Evolutionary conservation across 2,888 invertebrate genomes (phyloP).

Genomic region (Nowickia ferox): DNA sequence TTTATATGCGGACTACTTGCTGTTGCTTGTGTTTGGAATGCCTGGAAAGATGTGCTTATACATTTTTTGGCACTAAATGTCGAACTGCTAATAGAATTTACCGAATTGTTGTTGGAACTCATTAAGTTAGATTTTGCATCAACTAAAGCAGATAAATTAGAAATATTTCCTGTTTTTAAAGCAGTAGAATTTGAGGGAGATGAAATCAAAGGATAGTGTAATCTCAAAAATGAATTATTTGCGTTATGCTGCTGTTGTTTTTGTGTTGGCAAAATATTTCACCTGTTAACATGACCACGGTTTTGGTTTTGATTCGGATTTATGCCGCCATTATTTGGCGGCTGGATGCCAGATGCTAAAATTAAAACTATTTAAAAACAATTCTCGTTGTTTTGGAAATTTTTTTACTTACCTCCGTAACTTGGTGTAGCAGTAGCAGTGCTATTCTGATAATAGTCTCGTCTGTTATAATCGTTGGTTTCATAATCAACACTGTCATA

Average conservation of each 20-base stretch:
- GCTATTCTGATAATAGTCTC: conserved; percentile 83
- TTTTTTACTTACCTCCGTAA: conserved; percentile 78
- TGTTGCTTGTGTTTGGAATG: conserved; percentile 44
- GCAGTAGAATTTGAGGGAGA: conserved; percentile 66
- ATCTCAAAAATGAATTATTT: conserved; percentile 68
- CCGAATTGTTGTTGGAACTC: conserved; percentile 68
- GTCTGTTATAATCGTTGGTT: conserved; percentile 79
- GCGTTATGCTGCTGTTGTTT: conserved; percentile 68
- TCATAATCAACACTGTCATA: conserved; percentile 82
- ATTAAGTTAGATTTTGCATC: conserved; percentile 47
- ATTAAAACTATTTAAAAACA: conserved; percentile 22
- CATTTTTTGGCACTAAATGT: conserved; percentile 47
- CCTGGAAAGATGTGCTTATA: conserved; percentile 33
- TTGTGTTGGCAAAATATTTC: conserved; percentile 79
- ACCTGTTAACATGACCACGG: conserved; percentile 83
- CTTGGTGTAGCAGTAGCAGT: conserved; percentile 75
- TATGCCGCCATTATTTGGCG: conserved; percentile 77
- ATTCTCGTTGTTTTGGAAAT: not conserved
- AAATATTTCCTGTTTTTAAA: conserved; percentile 60
- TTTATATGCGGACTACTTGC: conserved; percentile 35
- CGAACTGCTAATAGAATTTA: conserved; percentile 63
- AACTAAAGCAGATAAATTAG: conserved; percentile 64
- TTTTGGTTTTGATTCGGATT: conserved; percentile 82
- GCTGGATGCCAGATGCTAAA: conserved; percentile 71
- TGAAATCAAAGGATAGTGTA: conserved; percentile 65